Evolutionary conservation across 2,888 invertebrate genomes (phyloP).

Genomic region (Marronus borbonicus): DNA sequence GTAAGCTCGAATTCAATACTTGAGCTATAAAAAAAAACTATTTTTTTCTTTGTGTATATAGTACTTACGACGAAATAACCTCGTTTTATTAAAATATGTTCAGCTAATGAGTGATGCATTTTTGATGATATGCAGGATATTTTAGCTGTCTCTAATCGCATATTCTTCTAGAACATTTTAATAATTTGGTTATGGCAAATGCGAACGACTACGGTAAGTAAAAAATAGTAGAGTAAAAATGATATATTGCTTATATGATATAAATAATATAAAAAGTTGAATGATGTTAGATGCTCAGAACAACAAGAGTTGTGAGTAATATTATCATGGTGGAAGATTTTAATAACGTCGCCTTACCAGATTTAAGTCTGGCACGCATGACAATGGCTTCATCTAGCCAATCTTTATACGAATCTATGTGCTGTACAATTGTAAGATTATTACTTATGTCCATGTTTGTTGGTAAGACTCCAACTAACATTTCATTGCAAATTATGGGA

Average conservation of each 20-base stretch:
- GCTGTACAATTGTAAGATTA: slow-evolving; percentile 14
- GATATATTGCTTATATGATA: too few relatives aligned
- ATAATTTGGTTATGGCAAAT: slow-evolving; percentile 20
- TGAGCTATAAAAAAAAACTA: too few relatives aligned
- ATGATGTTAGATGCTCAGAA: not conserved
- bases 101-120: too few relatives aligned
- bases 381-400: not conserved
- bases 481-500: slow-evolving; percentile 1
- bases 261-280: slow-evolving; percentile 10
- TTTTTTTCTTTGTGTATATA: too few relatives aligned
- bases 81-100: too few relatives aligned
- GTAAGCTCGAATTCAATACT: too few relatives aligned
- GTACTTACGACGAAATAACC: too few relatives aligned
- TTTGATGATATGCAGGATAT: too few relatives aligned
- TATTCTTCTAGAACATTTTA: slow-evolving; percentile 29
- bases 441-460: not conserved
- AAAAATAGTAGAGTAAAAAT: not conserved
- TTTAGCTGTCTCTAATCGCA: not conserved
- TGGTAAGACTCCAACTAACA: slow-evolving; percentile 6
- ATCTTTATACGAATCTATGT: not conserved
- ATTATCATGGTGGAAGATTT: slow-evolving; percentile 1
- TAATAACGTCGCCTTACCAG: not conserved
- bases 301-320: not conserved
- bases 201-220: slow-evolving; percentile 18
- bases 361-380: not conserved